Percentiles rank a stretch among this genome's conserved stretches.
These are phyloP conservation scores for Craseonycteris thonglongyai DNA, from an alignment of 2,113 vertebrate species.

Conservation along the genomic window DNA sequence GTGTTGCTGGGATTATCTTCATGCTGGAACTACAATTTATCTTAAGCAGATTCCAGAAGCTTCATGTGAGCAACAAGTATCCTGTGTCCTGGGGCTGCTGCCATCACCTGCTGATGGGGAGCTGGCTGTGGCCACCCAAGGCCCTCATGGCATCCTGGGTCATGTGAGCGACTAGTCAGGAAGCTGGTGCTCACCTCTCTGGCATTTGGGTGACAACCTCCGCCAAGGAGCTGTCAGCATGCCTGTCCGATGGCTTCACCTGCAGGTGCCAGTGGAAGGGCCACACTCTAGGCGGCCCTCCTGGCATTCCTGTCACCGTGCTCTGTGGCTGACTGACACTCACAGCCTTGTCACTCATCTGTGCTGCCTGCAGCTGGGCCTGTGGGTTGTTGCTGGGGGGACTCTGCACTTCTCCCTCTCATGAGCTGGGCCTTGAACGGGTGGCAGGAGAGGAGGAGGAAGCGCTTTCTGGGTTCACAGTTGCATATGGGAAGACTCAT, in stretches of 20 bases:
- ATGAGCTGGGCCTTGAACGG: neutral
- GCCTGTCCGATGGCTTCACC: conserved; percentile 53
- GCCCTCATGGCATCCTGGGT: conserved; percentile 45
- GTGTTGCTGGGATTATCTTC: conserved; percentile 70
- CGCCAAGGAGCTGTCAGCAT: conserved; percentile 59
- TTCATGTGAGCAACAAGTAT: conserved; percentile 74
- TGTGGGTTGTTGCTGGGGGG: neutral
- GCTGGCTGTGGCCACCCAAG: conserved; percentile 22
- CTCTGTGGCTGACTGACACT: neutral
- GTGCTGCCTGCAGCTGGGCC: neutral
- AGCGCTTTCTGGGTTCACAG: neutral
- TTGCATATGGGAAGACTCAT: neutral
- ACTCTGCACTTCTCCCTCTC: neutral
- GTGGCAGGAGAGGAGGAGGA: neutral
- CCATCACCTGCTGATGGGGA: conserved; percentile 54
- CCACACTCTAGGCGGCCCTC: conserved; percentile 65
- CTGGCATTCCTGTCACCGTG: conserved; percentile 43
- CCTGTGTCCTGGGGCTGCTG: conserved; percentile 73
- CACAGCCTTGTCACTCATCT: neutral
- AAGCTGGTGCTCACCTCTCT: conserved; percentile 67
- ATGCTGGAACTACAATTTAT: conserved; percentile 70
- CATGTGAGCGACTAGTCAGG: conserved; percentile 76
- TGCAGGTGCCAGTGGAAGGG: conserved; percentile 71
- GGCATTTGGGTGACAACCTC: conserved; percentile 53
- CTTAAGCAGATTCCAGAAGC: conserved; percentile 80